These are phyloP conservation scores for Agrochola circellaris DNA, from an alignment of 2,888 invertebrate species.

Conservation along the genomic window DNA sequence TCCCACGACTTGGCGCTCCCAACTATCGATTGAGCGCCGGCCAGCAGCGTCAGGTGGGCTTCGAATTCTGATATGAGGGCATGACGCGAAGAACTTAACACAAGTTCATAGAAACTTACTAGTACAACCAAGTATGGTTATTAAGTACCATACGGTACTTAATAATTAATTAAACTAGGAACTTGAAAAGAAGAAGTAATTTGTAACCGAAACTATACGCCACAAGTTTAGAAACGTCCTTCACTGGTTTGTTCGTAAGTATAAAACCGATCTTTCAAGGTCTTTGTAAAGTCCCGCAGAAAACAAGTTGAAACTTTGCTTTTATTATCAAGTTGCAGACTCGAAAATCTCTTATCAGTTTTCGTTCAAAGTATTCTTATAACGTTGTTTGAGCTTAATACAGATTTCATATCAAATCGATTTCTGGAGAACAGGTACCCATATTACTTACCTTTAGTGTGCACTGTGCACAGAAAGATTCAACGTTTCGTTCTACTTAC, in stretches of 20 bases:
- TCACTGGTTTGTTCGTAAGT: slow-evolving; percentile 4
- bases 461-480: too few relatives aligned
- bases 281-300: slow-evolving; percentile 18
- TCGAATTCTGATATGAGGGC: too few relatives aligned
- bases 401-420: background rate
- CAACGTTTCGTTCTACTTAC: background rate
- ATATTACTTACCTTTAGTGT: background rate
- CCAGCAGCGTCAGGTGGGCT: too few relatives aligned
- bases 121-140: background rate
- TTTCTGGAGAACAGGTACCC: background rate
- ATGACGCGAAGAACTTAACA: too few relatives aligned
- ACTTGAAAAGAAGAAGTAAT: background rate
- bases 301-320: slow-evolving; percentile 39
- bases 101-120: background rate
- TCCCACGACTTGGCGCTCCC: too few relatives aligned
- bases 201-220: background rate
- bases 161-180: background rate
- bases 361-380: slow-evolving; percentile 36
- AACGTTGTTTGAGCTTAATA: slow-evolving; percentile 18
- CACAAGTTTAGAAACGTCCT: background rate
- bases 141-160: too few relatives aligned
- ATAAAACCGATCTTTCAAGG: slow-evolving; percentile 24
- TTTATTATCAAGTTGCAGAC: slow-evolving; percentile 38
- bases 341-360: slow-evolving; percentile 48
- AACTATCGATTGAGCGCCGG: too few relatives aligned